Evolutionary conservation across 2,888 invertebrate species (phyloP).

Genomic region (Mactromeris polynyma): DNA sequence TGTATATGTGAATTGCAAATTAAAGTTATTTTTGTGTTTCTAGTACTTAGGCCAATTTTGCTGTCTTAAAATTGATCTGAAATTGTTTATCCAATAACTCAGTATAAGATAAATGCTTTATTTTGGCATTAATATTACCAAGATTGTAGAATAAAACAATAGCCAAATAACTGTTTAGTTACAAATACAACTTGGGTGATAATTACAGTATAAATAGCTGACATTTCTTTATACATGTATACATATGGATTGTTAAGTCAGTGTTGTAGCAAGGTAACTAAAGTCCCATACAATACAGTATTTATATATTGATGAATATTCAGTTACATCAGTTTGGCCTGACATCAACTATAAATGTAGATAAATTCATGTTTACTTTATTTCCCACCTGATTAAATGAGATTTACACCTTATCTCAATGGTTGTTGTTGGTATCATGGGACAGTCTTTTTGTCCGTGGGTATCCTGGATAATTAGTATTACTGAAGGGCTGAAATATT

Average conservation of each 20-base stretch:
- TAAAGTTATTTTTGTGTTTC: neutral
- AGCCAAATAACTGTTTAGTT: neutral
- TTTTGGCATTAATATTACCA: no score
- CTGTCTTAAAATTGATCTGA: neutral
- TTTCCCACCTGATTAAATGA: neutral
- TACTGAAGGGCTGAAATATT: slow-evolving; percentile 13
- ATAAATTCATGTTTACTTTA: neutral
- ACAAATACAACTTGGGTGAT: neutral
- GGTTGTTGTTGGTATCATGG: neutral
- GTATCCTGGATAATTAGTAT: neutral
- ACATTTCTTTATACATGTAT: neutral
- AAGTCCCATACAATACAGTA: no score
- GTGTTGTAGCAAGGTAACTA: neutral
- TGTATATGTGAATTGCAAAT: neutral
- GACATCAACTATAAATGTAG: neutral
- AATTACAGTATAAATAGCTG: neutral
- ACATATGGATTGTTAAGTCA: neutral
- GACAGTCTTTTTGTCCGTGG: neutral
- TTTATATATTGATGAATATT: neutral
- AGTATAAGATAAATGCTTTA: no score
- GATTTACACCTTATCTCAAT: slow-evolving; percentile 2
- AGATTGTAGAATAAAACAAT: neutral
- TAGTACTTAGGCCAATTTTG: neutral
- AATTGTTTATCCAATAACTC: no score
- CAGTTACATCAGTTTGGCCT: neutral